Base-by-base conservation (phyloP, 64 coral and sea anemone species). In the Acropora tenuis region DNA sequence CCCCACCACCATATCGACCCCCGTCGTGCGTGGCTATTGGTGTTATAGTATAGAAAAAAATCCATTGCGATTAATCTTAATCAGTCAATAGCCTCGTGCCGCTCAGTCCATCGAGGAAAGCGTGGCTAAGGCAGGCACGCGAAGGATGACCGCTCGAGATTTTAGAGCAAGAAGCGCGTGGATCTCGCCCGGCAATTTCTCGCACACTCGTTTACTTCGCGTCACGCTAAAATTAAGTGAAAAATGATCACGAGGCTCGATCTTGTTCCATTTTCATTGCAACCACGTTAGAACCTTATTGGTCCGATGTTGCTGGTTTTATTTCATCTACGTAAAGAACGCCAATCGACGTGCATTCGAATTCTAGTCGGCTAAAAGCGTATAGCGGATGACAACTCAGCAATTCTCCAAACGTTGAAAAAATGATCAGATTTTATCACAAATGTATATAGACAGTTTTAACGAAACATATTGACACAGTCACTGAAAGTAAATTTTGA, bases 1-100 rank as follows among this genome's bases (percentile, higher is more conserved):
- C 82, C 0, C 95, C 95, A 0, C 95, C 95, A 1, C 95, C 95
- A 1, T 97, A 97, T 66, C 88, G 86, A 69, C 83, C 92, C 13
- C 89, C 76, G 1, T 92, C 88, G 40, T 67, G 86, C 71, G 55
- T 96, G 20, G 80, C 88, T 42, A 88, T 97, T 47, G 95, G 95
- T 50, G 95, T 97, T 9, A 94, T 94, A 48, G 95, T 97, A 44
- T 97, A 86, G 82, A 48, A 71, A 47, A 90, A 58, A 69, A 47
- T 15, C 17, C 18, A 48, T 41, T 11, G 7, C 17, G 2, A 85
- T 17, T 55, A 10, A 55, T 55, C 10, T 5, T 5, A 55, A 55
- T 55, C 52, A 10, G 10, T 10, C 6, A 55, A 10, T 10, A 10
- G 1, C 52, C 52, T 10, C 30, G 30, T 30, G 30, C 10, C 52